phyloP scores from a whole-genome alignment of 2,113 vertebrate genomes.

The Procapra przewalskii region DNA sequence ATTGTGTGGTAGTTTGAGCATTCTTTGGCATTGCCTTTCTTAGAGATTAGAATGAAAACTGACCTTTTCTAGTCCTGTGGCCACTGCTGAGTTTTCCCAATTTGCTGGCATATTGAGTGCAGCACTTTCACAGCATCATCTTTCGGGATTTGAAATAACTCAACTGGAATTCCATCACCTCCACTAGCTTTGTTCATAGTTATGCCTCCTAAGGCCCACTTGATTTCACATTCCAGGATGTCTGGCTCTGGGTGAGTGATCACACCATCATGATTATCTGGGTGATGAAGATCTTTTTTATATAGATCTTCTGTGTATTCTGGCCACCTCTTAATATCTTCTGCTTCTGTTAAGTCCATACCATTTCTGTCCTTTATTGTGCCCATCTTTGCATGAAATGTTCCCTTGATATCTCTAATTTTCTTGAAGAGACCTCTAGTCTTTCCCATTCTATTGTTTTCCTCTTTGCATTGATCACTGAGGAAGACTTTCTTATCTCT shows the following conservation, averaged over 20 bases:
- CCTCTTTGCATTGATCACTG: neutral
- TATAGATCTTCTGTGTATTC: neutral
- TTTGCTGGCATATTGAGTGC: neutral
- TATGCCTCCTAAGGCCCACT: neutral
- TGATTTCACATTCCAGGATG: neutral
- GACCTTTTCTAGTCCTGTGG: neutral
- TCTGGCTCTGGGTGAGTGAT: neutral
- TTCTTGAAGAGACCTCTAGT: neutral
- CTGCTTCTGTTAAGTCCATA: neutral
- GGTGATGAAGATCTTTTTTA: neutral
- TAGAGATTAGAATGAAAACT: neutral
- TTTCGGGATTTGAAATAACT: neutral
- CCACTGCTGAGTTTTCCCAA: neutral
- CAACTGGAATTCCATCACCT: neutral
- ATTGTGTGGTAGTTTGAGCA: neutral
- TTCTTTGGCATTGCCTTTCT: neutral
- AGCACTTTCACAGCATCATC: neutral
- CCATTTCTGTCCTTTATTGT: neutral
- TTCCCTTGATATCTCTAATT: neutral
- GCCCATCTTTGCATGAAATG: neutral
- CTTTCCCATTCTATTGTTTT: neutral
- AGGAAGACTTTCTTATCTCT: neutral
- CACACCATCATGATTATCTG: neutral
- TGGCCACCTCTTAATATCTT: neutral
- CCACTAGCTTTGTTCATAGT: neutral